A percentile compares a stretch with the other conserved stretches of the same genome.
These are phyloP conservation scores for Cuniculus paca DNA, from an alignment of 2,797 vertebrate genomes.

Conservation along the genomic window DNA sequence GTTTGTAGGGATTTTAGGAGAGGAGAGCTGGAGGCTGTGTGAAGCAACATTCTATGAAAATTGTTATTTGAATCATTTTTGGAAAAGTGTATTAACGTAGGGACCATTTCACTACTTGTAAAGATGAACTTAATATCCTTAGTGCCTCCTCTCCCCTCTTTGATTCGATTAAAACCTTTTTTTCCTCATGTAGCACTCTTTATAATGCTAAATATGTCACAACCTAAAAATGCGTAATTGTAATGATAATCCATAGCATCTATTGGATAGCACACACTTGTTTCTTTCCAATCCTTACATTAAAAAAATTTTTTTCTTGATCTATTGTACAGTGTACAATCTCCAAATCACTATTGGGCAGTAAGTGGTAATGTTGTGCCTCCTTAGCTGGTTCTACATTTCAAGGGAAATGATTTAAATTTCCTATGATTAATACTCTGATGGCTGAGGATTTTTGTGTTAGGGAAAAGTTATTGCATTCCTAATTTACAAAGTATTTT, in stretches of 20 bases:
- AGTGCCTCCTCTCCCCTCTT: neutral
- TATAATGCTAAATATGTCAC: neutral
- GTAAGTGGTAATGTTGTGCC: neutral
- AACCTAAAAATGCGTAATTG: constrained; percentile 1
- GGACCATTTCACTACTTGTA: neutral
- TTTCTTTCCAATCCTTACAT: neutral
- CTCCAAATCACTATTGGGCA: neutral
- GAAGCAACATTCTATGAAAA: neutral
- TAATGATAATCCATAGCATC: neutral
- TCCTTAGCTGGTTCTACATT: neutral
- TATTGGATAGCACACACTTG: neutral
- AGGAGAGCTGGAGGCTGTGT: neutral
- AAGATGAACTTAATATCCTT: neutral
- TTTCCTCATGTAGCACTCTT: neutral
- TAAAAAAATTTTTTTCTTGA: neutral
- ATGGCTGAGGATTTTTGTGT: neutral
- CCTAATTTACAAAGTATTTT: neutral
- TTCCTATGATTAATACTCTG: neutral
- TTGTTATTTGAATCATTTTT: neutral
- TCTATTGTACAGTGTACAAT: neutral
- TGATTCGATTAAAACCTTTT: neutral
- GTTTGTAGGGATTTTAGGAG: neutral
- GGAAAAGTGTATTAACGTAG: neutral
- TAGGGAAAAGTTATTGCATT: neutral
- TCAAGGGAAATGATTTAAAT: neutral